Conservation (phyloP, 2,113 vertebrate species). For the Peucedramus taeniatus region DNA sequence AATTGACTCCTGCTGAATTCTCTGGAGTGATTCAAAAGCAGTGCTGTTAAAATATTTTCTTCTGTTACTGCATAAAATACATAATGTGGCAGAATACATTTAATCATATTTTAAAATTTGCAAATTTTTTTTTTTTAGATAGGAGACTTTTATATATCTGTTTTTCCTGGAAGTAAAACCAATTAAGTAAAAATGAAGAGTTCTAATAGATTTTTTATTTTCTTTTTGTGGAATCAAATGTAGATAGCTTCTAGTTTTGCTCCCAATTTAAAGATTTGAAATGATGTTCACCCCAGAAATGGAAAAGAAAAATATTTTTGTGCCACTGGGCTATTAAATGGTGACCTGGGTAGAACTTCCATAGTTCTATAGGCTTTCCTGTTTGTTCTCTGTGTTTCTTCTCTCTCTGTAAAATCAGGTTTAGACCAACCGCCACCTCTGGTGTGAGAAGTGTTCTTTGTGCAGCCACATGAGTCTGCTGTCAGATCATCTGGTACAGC, state of each 20-base stretch:
- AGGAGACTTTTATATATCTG: background rate
- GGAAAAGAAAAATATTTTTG: background rate
- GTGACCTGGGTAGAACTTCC: background rate
- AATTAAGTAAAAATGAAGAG: background rate
- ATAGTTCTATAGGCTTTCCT: background rate
- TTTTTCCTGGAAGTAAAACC: background rate
- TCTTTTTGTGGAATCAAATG: background rate
- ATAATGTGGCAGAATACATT: background rate
- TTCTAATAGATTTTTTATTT: background rate
- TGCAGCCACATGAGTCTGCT: background rate
- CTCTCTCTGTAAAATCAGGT: background rate
- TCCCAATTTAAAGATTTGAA: background rate
- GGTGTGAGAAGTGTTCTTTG: background rate
- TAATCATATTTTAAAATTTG: background rate
- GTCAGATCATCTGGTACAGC: background rate
- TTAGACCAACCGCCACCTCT: background rate
- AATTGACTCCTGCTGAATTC: conserved; percentile 55
- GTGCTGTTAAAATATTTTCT: conserved; percentile 1
- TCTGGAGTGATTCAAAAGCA: conserved; percentile 38
- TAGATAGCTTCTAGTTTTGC: background rate
- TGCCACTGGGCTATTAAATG: background rate
- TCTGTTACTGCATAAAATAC: background rate
- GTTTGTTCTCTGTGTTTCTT: background rate
- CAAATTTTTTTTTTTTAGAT: background rate
- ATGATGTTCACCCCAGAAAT: background rate